Evolutionary conservation across 2,113 vertebrate genomes (phyloP).

Genomic region (Cheirogaleus medius): DNA sequence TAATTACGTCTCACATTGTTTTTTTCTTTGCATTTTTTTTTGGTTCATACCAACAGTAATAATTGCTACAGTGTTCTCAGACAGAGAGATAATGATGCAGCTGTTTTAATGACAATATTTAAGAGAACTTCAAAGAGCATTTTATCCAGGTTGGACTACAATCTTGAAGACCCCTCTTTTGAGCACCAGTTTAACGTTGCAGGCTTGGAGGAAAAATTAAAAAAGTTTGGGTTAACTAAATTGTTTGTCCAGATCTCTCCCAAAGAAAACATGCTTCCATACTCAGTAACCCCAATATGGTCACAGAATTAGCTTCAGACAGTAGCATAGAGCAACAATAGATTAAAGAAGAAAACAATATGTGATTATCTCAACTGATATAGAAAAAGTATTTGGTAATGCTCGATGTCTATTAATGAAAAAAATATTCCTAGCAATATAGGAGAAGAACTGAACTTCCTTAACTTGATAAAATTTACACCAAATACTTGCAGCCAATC

Average conservation of each 20-base stretch:
- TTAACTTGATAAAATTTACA: not conserved
- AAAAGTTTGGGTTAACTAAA: not conserved
- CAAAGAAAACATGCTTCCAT: not conserved
- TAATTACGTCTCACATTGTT: accelerated
- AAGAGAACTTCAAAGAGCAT: not conserved
- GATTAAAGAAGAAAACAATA: not conserved
- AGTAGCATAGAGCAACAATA: not conserved
- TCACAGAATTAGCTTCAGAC: not conserved
- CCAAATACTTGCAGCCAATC: not conserved
- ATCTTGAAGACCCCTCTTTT: not conserved
- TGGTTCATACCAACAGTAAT: not conserved
- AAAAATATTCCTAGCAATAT: not conserved
- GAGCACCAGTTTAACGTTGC: not conserved
- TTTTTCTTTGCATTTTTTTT: not conserved
- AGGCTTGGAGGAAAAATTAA: not conserved
- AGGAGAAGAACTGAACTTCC: not conserved
- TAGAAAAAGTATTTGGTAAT: not conserved
- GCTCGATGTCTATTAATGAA: not conserved
- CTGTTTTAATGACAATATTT: not conserved
- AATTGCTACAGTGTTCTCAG: not conserved
- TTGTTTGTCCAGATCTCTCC: not conserved
- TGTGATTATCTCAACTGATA: not conserved
- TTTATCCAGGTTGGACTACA: not conserved
- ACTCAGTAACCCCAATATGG: accelerated
- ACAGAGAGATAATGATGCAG: not conserved